Evolutionary conservation across 2,797 vertebrate genomes (phyloP).

Genomic region (Novumbra hubbsi): DNA sequence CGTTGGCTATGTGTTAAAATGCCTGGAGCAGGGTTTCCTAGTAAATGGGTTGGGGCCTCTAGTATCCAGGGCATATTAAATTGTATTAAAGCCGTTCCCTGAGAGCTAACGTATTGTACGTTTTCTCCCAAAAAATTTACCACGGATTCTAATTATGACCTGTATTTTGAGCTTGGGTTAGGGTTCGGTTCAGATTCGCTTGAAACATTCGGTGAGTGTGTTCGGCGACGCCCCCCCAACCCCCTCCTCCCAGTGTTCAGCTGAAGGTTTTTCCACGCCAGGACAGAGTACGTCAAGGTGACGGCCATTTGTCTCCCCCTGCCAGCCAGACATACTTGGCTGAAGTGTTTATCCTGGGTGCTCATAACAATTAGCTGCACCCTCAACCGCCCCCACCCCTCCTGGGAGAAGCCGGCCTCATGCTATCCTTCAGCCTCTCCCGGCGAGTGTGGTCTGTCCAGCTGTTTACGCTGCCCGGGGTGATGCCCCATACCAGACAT

Average conservation of each 20-base stretch:
- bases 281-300: constrained; percentile 35
- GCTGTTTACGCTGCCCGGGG: constrained; percentile 70
- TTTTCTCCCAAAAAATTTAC: too few relatives aligned
- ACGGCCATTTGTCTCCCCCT: constrained; percentile 54
- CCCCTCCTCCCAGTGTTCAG: constrained; percentile 31
- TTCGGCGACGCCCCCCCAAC: constrained; percentile 33
- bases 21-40: background rate
- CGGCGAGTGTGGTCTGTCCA: constrained; percentile 62
- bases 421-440: constrained; percentile 45
- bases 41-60: background rate
- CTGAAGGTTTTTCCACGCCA: constrained; percentile 48
- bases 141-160: too few relatives aligned
- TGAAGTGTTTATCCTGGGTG: constrained; percentile 70
- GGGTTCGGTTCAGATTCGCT: too few relatives aligned
- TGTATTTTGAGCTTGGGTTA: too few relatives aligned
- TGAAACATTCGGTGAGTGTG: constrained; percentile 16
- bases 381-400: constrained; percentile 52
- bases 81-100: too few relatives aligned
- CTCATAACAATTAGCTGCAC: constrained; percentile 67
- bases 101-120: too few relatives aligned
- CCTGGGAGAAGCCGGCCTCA: constrained; percentile 45
- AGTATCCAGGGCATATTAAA: too few relatives aligned
- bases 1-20: background rate
- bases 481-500: constrained; percentile 77
- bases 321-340: constrained; percentile 58